Evolutionary conservation across 2,113 vertebrate genomes (phyloP).

Genomic region (Lasiurus borealis): DNA sequence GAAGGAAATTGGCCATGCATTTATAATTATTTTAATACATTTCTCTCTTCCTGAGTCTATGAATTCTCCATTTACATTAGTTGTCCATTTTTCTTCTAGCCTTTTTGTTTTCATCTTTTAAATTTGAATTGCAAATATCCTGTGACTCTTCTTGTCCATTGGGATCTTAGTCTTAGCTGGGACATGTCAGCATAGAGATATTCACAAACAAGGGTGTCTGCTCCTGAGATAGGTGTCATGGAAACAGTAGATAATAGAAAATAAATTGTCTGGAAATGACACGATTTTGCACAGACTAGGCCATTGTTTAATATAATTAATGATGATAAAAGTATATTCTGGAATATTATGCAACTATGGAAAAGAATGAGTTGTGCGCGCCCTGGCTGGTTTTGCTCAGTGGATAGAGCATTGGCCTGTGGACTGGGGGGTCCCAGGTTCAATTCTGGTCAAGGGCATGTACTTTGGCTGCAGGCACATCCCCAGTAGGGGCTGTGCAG

Average conservation of each 20-base stretch:
- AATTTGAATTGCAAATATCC: not conserved
- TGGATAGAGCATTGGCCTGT: no score
- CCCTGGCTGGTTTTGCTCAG: no score
- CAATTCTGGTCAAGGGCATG: no score
- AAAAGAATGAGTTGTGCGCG: not conserved
- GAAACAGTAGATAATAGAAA: not conserved
- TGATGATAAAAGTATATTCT: not conserved
- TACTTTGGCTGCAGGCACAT: no score
- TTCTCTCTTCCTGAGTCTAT: not conserved
- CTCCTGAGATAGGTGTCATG: not conserved
- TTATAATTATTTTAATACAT: not conserved
- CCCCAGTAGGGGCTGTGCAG: no score
- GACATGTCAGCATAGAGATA: not conserved
- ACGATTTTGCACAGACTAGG: not conserved
- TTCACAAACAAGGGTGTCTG: not conserved
- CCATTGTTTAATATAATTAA: not conserved
- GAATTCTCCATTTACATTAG: not conserved
- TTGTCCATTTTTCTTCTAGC: not conserved
- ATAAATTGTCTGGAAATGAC: not conserved
- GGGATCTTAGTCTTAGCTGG: not conserved
- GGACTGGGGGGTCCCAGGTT: no score
- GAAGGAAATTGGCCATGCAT: not conserved
- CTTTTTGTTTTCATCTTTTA: not conserved
- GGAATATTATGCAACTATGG: not conserved
- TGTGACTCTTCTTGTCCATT: not conserved